These are phyloP conservation scores for Drosophila eohydei DNA, from an alignment of 2,888 invertebrate species.

Conservation along the genomic window DNA sequence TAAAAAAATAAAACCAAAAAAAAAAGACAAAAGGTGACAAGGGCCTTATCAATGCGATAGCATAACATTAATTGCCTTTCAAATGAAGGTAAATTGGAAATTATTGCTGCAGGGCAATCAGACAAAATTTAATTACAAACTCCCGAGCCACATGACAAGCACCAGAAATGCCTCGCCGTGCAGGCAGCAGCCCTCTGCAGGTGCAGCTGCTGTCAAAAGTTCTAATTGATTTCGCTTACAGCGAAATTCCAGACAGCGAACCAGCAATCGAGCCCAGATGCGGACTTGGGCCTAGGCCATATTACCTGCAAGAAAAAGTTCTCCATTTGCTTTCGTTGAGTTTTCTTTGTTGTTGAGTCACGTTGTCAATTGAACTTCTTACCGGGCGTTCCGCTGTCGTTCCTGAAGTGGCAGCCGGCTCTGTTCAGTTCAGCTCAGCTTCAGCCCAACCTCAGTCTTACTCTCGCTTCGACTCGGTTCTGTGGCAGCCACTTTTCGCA, in stretches of 20 bases:
- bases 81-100: slow-evolving; percentile 67
- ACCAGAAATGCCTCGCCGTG: slow-evolving; percentile 14
- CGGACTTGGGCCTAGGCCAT: slow-evolving; percentile 43
- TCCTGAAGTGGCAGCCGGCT: slow-evolving; percentile 1
- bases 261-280: slow-evolving; percentile 41
- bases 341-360: slow-evolving; percentile 63
- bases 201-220: slow-evolving; percentile 68
- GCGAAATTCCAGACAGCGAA: slow-evolving; percentile 33
- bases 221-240: slow-evolving; percentile 78
- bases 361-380: slow-evolving; percentile 73
- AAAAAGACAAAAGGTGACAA: slow-evolving; percentile 15
- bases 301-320: slow-evolving; percentile 64
- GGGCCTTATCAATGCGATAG: slow-evolving; percentile 62
- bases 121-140: slow-evolving; percentile 69
- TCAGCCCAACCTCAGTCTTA: not conserved
- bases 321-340: slow-evolving; percentile 23
- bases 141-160: slow-evolving; percentile 34
- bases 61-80: slow-evolving; percentile 71
- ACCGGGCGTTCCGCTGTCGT: slow-evolving; percentile 10
- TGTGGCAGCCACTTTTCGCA: slow-evolving; percentile 44
- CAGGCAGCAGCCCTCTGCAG: slow-evolving; percentile 31
- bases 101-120: slow-evolving; percentile 70
- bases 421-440: not conserved
- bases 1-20: not conserved
- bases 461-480: not conserved